Percentiles rank a stretch among this genome's conserved stretches.
Conservation (phyloP, 2,113 vertebrate genomes). For the Zingel zingel region DNA sequence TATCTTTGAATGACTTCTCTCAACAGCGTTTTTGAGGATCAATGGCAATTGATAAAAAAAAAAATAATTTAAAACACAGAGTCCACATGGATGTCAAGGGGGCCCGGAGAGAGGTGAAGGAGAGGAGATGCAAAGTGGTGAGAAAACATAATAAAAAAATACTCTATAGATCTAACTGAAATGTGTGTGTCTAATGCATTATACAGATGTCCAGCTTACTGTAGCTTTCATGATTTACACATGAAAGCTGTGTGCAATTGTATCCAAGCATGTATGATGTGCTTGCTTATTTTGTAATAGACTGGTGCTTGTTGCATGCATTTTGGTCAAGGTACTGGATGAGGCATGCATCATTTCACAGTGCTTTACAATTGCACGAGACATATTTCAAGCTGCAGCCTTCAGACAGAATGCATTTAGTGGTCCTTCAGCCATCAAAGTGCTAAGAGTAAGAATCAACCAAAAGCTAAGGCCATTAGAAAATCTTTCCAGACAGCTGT, state of each 20-base stretch:
- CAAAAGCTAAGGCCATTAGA: background rate
- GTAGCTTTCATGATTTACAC: background rate
- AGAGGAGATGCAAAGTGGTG: no score
- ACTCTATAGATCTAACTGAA: background rate
- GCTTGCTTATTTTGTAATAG: background rate
- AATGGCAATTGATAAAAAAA: background rate
- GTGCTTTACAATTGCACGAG: background rate
- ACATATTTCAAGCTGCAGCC: background rate
- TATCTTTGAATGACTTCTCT: background rate
- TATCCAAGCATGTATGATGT: background rate
- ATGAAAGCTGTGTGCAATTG: background rate
- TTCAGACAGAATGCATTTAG: background rate
- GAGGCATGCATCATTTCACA: background rate
- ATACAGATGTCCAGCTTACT: background rate
- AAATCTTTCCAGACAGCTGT: background rate
- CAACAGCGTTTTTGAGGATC: background rate
- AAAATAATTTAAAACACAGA: background rate
- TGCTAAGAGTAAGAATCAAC: background rate
- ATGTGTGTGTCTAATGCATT: background rate
- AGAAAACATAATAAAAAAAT: background rate
- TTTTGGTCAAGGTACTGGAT: background rate
- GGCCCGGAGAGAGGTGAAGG: background rate
- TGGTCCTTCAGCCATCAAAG: background rate
- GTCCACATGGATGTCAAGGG: background rate
- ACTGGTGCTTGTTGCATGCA: background rate